These are phyloP conservation scores for Hylaeus volcanicus DNA, from an alignment of 1,140 invertebrate genomes.

Conservation along the genomic window DNA sequence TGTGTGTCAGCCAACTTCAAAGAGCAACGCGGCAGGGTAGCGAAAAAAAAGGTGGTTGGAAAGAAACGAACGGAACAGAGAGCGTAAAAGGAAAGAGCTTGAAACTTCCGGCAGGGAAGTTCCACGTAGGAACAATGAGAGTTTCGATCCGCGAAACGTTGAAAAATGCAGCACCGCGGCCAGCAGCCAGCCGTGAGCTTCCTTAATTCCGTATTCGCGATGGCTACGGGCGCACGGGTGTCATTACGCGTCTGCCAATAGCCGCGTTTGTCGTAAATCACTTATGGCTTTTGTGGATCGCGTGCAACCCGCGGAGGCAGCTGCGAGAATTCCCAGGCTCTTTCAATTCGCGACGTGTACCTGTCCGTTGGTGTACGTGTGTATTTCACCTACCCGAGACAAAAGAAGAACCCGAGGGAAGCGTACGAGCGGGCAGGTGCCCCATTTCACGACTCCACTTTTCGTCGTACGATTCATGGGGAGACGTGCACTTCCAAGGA, in stretches of 20 bases:
- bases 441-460: slow-evolving; percentile 3
- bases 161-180: slow-evolving; percentile 53
- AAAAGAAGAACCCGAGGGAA: slow-evolving; percentile 16
- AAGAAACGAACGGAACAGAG: too few species aligned
- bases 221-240: slow-evolving; percentile 39
- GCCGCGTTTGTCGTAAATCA: slow-evolving; percentile 60
- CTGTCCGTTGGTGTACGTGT: slow-evolving; percentile 4
- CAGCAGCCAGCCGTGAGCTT: slow-evolving; percentile 12
- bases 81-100: slow-evolving; percentile 13
- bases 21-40: background rate
- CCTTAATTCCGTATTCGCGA: slow-evolving; percentile 60
- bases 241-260: slow-evolving; percentile 63
- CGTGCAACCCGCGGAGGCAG: slow-evolving; percentile 58
- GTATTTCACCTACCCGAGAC: slow-evolving; percentile 4
- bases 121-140: slow-evolving; percentile 55
- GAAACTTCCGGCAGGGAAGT: slow-evolving; percentile 35
- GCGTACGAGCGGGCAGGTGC: slow-evolving; percentile 32
- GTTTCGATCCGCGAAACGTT: slow-evolving; percentile 56
- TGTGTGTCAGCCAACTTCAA: slow-evolving; percentile 39
- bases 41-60: background rate
- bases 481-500: too few species aligned
- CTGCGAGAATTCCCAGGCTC: slow-evolving; percentile 66
- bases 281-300: slow-evolving; percentile 64
- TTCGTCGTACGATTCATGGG: background rate
- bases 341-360: slow-evolving; percentile 14